Evolutionary conservation across 2,888 invertebrate genomes (phyloP).

Genomic region (Eulithis prunata): DNA sequence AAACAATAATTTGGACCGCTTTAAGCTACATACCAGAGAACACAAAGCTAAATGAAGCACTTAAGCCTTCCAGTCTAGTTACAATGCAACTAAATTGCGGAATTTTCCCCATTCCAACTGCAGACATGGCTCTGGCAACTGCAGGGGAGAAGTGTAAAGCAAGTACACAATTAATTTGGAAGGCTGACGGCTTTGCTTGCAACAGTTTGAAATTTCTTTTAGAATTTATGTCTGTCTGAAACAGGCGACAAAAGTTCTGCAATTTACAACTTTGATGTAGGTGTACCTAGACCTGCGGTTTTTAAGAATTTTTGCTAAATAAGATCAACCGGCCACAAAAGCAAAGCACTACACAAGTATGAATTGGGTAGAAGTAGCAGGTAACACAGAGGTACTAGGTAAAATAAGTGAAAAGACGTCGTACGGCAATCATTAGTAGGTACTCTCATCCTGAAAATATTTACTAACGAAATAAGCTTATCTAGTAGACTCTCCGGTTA

Average conservation of each 20-base stretch:
- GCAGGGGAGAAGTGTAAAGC: constrained; percentile 60
- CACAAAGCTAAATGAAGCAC: constrained; percentile 21
- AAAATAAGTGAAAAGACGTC: no score
- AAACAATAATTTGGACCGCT: constrained; percentile 6
- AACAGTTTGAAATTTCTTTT: constrained; percentile 62
- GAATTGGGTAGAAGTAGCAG: background rate
- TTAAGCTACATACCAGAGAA: constrained; percentile 20
- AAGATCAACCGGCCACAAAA: constrained; percentile 7
- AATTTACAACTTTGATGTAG: constrained; percentile 43
- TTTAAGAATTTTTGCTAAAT: constrained; percentile 43
- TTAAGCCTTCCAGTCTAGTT: constrained; percentile 28
- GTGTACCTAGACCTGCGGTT: constrained; percentile 24
- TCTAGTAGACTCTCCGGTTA: no score
- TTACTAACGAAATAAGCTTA: no score
- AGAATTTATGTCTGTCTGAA: constrained; percentile 55
- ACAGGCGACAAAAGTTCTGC: constrained; percentile 51
- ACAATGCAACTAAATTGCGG: constrained; percentile 41
- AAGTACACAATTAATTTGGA: constrained; percentile 71
- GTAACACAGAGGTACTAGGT: no score
- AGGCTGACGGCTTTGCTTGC: constrained; percentile 51
- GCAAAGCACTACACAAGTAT: background rate
- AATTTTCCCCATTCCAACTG: constrained; percentile 58
- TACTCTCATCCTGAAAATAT: no score
- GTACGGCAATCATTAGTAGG: no score
- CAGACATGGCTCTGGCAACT: constrained; percentile 42